Evolutionary conservation across 2,797 vertebrate genomes (phyloP).

Genomic region (Tapirus indicus): DNA sequence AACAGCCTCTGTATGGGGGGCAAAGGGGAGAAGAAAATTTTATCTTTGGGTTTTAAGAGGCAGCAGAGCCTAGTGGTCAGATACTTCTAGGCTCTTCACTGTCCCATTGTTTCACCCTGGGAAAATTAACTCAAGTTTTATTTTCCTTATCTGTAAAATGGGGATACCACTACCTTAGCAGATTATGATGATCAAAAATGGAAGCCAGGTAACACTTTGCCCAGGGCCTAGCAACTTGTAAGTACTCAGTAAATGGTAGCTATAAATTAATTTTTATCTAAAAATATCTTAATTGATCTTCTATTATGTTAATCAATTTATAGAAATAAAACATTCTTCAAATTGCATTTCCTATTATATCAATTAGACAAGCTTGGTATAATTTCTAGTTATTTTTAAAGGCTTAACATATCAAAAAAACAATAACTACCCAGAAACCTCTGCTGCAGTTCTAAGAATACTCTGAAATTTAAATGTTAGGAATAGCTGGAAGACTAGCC

Average conservation of each 20-base stretch:
- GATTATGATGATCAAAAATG: neutral
- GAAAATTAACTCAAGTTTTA: conserved; percentile 49
- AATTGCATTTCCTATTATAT: neutral
- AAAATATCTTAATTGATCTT: neutral
- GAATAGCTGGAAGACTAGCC: neutral
- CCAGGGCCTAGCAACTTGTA: neutral
- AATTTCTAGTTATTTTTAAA: conserved; percentile 35
- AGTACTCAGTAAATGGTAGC: conserved; percentile 1
- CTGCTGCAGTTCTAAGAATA: neutral
- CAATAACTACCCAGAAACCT: neutral
- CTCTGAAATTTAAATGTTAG: neutral
- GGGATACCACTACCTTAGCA: neutral
- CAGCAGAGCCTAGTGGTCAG: neutral
- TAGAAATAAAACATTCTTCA: neutral
- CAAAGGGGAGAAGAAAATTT: neutral
- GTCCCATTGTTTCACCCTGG: neutral
- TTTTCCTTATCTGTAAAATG: conserved; percentile 28
- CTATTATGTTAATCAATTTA: neutral
- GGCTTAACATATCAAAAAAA: neutral
- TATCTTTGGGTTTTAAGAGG: neutral
- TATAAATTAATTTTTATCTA: conserved; percentile 32
- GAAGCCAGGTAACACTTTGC: neutral
- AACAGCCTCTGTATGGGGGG: neutral
- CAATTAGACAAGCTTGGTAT: neutral
- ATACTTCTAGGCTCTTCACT: neutral